Base-by-base conservation (phyloP, 1,140 invertebrate genomes). In the Ylistrum balloti region DNA sequence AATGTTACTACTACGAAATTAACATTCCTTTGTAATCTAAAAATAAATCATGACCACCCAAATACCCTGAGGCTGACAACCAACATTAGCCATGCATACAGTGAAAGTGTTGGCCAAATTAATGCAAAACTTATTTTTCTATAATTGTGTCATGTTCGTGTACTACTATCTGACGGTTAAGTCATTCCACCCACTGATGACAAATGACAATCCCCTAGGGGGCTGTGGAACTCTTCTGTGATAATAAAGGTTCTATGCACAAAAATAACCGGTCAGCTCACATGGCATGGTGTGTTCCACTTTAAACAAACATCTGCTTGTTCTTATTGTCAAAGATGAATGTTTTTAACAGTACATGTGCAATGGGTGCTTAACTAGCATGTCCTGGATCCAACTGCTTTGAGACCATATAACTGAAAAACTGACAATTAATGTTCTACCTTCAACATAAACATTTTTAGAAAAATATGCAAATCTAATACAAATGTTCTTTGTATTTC, bases 41-140 rank as follows among this genome's bases (percentile, higher is more conserved):
- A 28, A 28, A 74, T 74, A 74, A 74, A 74, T 74, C 56, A 28
- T 74, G 56, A 74, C 56, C 56, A 74, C 56, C 56, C 56, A 74
- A 74, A 74, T 2, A 5, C 11, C 56, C 56, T n/a, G 9, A 28
- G 56, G 56, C 56, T 74, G 56, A 74, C 56, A 74, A 17, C 56
- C 56, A 74, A 28, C 56, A 74, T 74, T 74, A 74, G 56, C n/a
- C n/a, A 28, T 74, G n/a, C 56, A 74, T 74, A 28, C n/a, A 28
- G 56, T n/a, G 7, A 1, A 74, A 74, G n/a, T 74, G 56, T 74
- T 74, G 9, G 17, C 22, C 22, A 74, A 74, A 74, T 74, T 74
- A 74, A 74, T n/a, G 56, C 28, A 74, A 74, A 74, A 74, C 56
- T 74, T 28, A 74, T n/a, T 74, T 74, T 74, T 74, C 56, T 74